Evolutionary conservation across 2,888 invertebrate species (phyloP), one percentile per base, ranked within the genome.

Genomic region (Criorhina ranunculi): DNA sequence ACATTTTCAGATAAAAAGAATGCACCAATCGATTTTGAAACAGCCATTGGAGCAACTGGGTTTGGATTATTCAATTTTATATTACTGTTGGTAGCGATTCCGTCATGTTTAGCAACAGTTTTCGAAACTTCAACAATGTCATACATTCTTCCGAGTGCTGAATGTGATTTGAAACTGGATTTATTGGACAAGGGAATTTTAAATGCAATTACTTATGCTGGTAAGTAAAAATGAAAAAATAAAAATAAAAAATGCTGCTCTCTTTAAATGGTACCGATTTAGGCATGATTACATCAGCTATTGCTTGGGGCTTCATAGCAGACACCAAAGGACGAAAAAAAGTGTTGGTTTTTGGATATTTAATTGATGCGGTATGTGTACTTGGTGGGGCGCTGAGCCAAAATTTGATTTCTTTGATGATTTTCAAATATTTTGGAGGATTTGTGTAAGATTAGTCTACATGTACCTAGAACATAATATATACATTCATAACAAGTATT

Each of bases 221-320:
- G 96, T 95, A 90, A 87, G 87, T 86, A 87, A 44, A 44, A 5
- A 59, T 11, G 19, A 19, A n/a, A 53, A 24, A 12, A 33, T 19
- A 31, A 24, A 9, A 17, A 17, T 57, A 64, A 57, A 9, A 42
- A 17, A 37, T 4, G 31, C 35, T 8, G 0, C 6, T 11, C 11
- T 24, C 4, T 3, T 24, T 3, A 24, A 4, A 24, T 24, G 1
- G 1, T 24, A 24, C 4, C 24, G 1, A 24, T 62, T 7, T 51
- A 96, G 96, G 96, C 19, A 96, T 96, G 95, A 94, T 95, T 87
- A 93, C 94, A 0, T 95, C 96, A 42, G 95, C 95, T 0, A 93
- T 95, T 89, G 86, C 95, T 2, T 96, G 96, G 96, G 96, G 96
- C 0, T 96, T 95, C 89, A 90, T 96, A 5, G 95, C 96, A 0